Percentiles rank a stretch among this genome's conserved stretches.
Evolutionary conservation across 2,113 vertebrate species (phyloP).

Genomic region (Chamaea fasciata): DNA sequence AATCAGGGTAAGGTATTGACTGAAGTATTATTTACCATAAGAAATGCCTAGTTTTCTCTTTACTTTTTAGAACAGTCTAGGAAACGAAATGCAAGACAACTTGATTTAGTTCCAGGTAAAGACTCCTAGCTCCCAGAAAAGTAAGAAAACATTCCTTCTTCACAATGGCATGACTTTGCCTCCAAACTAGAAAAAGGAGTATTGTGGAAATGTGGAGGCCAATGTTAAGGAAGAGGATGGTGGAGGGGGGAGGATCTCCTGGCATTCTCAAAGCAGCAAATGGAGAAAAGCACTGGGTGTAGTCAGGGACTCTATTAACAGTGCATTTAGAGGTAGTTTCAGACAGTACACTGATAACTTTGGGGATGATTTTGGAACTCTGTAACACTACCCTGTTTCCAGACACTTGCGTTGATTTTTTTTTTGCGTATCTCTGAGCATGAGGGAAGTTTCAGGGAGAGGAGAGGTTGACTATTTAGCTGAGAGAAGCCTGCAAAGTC

Average conservation of each 20-base stretch:
- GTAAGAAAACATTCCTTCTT: background rate
- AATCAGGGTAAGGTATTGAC: background rate
- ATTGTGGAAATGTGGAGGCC: background rate
- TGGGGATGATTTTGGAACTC: background rate
- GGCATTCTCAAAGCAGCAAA: background rate
- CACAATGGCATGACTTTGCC: background rate
- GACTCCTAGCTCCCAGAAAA: background rate
- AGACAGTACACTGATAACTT: background rate
- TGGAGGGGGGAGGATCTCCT: background rate
- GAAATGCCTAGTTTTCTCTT: background rate
- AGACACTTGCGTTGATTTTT: background rate
- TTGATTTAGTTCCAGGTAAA: background rate
- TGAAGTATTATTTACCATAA: background rate
- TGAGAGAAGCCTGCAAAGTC: background rate
- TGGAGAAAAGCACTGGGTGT: background rate
- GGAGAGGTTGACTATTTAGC: background rate
- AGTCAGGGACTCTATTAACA: background rate
- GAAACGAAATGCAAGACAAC: background rate
- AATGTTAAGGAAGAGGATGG: background rate
- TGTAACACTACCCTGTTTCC: background rate
- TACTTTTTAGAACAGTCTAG: background rate
- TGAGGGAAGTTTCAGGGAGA: background rate
- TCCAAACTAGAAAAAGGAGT: background rate
- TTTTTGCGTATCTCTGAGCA: background rate
- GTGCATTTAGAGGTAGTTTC: background rate